Percentiles rank a stretch among this genome's conserved stretches.
These are phyloP conservation scores for Leptogaster cylindrica DNA, from an alignment of 2,888 invertebrate genomes.

Conservation along the genomic window DNA sequence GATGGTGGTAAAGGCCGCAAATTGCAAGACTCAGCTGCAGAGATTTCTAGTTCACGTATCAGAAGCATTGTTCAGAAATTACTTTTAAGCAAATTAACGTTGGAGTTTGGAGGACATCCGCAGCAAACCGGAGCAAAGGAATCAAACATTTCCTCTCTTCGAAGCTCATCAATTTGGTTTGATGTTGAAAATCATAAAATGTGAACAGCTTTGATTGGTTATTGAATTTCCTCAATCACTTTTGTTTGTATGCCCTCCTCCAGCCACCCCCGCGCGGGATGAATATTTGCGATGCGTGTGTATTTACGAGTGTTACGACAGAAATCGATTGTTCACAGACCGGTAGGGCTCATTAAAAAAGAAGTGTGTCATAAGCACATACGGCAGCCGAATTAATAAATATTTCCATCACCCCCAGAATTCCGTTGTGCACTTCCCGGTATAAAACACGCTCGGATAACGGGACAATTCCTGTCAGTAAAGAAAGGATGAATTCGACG, in stretches of 20 bases:
- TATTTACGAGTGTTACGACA: slow-evolving; percentile 10
- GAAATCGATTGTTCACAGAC: slow-evolving; percentile 30
- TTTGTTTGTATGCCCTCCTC: background rate
- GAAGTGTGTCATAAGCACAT: slow-evolving; percentile 27
- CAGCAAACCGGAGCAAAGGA: too few species aligned
- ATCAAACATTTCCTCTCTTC: too few species aligned
- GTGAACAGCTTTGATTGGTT: too few species aligned
- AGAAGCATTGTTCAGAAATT: too few species aligned
- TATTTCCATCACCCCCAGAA: slow-evolving; percentile 17
- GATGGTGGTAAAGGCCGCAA: too few species aligned
- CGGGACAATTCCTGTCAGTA: slow-evolving; percentile 11
- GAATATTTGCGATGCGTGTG: slow-evolving; percentile 14
- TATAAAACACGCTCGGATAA: slow-evolving; percentile 5
- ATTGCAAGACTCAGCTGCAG: too few species aligned
- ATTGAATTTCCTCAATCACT: too few species aligned
- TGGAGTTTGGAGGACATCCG: too few species aligned
- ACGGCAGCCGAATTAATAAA: background rate
- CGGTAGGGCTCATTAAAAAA: slow-evolving; percentile 31
- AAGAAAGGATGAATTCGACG: slow-evolving; percentile 11
- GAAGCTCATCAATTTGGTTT: too few species aligned
- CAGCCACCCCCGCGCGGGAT: background rate
- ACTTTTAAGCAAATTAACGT: too few species aligned
- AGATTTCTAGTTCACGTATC: too few species aligned
- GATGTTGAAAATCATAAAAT: too few species aligned
- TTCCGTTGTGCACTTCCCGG: slow-evolving; percentile 34